A percentile compares a stretch with the other conserved stretches of the same genome.
These are phyloP conservation scores for Tetrapedia diversipes DNA, from an alignment of 2,888 invertebrate species.

Conservation along the genomic window DNA sequence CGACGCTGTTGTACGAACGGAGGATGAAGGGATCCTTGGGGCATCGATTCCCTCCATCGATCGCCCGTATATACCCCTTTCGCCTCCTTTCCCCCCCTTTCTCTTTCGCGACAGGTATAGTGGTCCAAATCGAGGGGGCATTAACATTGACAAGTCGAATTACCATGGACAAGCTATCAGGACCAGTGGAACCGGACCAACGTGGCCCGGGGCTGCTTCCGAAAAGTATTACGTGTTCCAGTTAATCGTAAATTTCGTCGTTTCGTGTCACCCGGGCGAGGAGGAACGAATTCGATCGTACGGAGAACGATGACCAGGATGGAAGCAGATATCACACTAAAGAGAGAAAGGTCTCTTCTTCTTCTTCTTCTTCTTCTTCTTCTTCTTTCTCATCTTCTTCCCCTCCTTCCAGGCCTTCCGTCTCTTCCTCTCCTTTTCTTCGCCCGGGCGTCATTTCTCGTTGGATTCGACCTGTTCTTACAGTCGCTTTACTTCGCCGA, in stretches of 20 bases:
- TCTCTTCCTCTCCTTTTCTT: no score
- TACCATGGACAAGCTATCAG: not conserved
- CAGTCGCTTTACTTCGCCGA: slow-evolving; percentile 61
- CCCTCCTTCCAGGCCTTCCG: slow-evolving; percentile 22
- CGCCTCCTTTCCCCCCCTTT: not conserved
- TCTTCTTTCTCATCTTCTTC: slow-evolving; percentile 4
- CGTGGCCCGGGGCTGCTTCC: not conserved
- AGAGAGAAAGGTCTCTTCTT: not conserved
- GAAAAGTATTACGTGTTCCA: slow-evolving; percentile 15
- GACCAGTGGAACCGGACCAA: not conserved
- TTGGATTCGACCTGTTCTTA: slow-evolving; percentile 56
- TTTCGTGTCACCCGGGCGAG: slow-evolving; percentile 6
- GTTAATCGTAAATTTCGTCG: slow-evolving; percentile 26
- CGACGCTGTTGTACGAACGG: slow-evolving; percentile 11
- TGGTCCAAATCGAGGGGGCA: no score
- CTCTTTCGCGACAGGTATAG: no score
- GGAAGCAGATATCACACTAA: slow-evolving; percentile 4
- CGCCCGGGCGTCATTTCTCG: slow-evolving; percentile 48
- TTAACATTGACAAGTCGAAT: not conserved
- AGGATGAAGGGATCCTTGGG: not conserved
- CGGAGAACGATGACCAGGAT: slow-evolving; percentile 29
- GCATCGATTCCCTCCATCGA: slow-evolving; percentile 18
- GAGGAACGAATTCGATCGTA: slow-evolving; percentile 9
- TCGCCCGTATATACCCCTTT: slow-evolving; percentile 18
- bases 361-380: slow-evolving; percentile 18